Evolutionary conservation across 1,140 invertebrate genomes (phyloP).

Genomic region (Zaprionus nigranus): DNA sequence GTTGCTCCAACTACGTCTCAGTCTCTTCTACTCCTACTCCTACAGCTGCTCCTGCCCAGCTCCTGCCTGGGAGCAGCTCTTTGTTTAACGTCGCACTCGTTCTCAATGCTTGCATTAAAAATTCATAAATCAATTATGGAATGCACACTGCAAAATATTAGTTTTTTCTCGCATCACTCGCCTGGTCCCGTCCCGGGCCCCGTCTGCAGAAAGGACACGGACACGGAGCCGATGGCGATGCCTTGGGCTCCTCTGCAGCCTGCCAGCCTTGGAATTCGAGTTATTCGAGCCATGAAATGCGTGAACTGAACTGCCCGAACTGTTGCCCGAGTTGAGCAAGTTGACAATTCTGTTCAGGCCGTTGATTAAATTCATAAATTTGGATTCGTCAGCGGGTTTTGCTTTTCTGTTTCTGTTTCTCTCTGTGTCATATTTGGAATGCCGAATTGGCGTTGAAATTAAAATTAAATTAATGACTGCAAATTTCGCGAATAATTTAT

Average conservation of each 20-base stretch:
- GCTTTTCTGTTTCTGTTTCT: conserved; percentile 13
- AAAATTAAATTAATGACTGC: conserved; percentile 79
- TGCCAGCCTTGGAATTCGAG: conserved; percentile 75
- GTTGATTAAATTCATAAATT: conserved; percentile 75
- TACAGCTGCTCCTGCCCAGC: not conserved
- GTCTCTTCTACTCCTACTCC: conserved; percentile 17
- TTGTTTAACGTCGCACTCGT: conserved; percentile 59
- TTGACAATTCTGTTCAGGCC: conserved; percentile 64
- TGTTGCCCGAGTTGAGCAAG: conserved; percentile 49
- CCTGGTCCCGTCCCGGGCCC: not conserved
- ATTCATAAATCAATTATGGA: conserved; percentile 85
- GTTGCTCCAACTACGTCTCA: conserved; percentile 21
- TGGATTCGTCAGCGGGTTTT: conserved; percentile 58
- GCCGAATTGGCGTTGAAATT: conserved; percentile 79
- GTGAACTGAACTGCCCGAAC: conserved; percentile 59
- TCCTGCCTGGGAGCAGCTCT: conserved; percentile 52
- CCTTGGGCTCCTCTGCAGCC: conserved; percentile 15
- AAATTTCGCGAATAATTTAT: conserved; percentile 28
- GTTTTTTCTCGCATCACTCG: conserved; percentile 76
- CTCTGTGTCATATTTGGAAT: conserved; percentile 69
- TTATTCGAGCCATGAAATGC: conserved; percentile 79
- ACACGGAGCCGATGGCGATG: not conserved
- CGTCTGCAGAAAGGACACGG: conserved; percentile 19
- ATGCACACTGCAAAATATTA: conserved; percentile 82
- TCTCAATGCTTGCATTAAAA: conserved; percentile 83